These are phyloP conservation scores for Girardia tigrina DNA, from an alignment of 2,888 invertebrate genomes.

Conservation along the genomic window DNA sequence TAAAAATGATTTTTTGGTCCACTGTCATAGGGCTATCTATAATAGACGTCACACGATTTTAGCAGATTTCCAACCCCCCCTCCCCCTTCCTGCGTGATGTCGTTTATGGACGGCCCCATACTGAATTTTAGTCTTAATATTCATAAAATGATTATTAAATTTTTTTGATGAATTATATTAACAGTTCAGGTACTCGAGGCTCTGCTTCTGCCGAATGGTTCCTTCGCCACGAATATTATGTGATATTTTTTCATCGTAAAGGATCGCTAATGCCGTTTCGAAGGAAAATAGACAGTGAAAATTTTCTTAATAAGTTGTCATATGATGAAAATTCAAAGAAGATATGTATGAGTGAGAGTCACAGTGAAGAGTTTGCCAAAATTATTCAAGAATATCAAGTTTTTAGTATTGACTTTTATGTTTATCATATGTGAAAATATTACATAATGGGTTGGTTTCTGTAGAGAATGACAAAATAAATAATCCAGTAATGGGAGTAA, in stretches of 20 bases:
- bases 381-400: neutral
- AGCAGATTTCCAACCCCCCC: too few relatives aligned
- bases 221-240: constrained; percentile 64
- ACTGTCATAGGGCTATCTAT: too few relatives aligned
- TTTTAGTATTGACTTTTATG: neutral
- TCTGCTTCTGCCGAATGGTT: constrained; percentile 88
- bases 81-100: too few relatives aligned
- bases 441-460: too few relatives aligned
- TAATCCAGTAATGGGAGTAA: too few relatives aligned
- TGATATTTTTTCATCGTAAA: constrained; percentile 77
- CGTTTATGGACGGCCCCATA: too few relatives aligned
- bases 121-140: too few relatives aligned
- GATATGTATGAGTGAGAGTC: neutral
- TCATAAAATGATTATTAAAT: neutral
- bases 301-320: neutral
- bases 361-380: neutral
- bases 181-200: constrained; percentile 81
- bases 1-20: too few relatives aligned
- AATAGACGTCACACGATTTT: too few relatives aligned
- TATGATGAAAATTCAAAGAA: neutral
- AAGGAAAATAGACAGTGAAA: constrained; percentile 49
- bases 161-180: neutral
- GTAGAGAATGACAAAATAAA: too few relatives aligned
- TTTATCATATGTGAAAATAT: too few relatives aligned
- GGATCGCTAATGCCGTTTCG: constrained; percentile 80